Percentiles rank a stretch among this genome's conserved stretches.
These are phyloP conservation scores for Oegoconia quadripuncta DNA, from an alignment of 2,888 invertebrate genomes.

Conservation along the genomic window DNA sequence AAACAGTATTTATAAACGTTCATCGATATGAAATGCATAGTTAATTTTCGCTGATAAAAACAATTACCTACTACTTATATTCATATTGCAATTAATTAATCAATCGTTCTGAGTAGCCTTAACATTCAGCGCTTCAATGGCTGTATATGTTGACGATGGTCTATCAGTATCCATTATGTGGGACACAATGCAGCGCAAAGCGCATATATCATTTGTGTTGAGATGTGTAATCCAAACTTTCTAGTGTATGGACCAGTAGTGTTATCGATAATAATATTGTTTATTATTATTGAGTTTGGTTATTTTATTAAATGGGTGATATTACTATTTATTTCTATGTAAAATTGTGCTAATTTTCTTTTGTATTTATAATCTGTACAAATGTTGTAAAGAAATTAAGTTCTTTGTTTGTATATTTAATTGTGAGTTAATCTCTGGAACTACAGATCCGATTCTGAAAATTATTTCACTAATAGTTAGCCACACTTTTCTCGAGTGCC, in stretches of 20 bases:
- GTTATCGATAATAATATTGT: slow-evolving; percentile 22
- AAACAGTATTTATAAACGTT: slow-evolving; percentile 19
- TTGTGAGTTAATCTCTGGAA: no score
- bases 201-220: slow-evolving; percentile 59
- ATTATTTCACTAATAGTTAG: no score
- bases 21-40: slow-evolving; percentile 12
- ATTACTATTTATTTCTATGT: no score
- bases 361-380: no score
- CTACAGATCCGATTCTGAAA: no score
- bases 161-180: slow-evolving; percentile 18
- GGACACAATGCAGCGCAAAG: slow-evolving; percentile 50
- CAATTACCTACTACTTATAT: slow-evolving; percentile 33
- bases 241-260: slow-evolving; percentile 14
- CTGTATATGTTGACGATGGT: slow-evolving; percentile 17
- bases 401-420: no score
- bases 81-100: slow-evolving; percentile 35
- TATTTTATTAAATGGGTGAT: no score
- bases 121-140: slow-evolving; percentile 22
- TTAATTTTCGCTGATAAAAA: slow-evolving; percentile 21
- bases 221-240: slow-evolving; percentile 45
- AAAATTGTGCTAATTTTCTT: no score
- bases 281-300: no score
- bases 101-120: slow-evolving; percentile 15
- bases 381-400: no score
- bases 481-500: no score